Conservation (phyloP, 2,797 vertebrate species). For the Channa striata region DNA sequence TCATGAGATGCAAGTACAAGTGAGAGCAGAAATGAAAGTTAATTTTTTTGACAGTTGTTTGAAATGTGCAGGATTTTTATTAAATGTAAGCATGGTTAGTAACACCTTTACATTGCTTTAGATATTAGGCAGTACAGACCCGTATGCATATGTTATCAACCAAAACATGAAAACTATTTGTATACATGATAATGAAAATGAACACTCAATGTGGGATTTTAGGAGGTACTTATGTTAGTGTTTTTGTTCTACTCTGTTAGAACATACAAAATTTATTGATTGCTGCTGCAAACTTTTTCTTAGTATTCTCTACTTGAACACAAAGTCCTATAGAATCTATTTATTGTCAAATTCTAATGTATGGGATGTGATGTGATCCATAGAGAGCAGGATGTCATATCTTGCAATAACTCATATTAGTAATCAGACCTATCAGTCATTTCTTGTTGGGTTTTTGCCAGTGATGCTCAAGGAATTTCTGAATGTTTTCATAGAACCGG, state of each 20-base stretch:
- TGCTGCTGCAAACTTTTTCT: not conserved
- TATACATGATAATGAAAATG: conserved; percentile 1
- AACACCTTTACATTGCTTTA: conserved; percentile 11
- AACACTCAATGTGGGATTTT: conserved; percentile 1
- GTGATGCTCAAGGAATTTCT: not conserved
- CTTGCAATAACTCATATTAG: not conserved
- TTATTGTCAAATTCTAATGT: no score
- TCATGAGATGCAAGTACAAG: no score
- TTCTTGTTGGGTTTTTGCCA: not conserved
- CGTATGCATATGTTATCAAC: not conserved
- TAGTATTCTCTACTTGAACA: not conserved
- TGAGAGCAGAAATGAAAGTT: no score
- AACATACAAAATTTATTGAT: not conserved
- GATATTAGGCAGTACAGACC: not conserved
- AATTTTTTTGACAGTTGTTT: conserved; percentile 6
- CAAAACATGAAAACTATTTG: not conserved
- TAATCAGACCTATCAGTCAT: not conserved
- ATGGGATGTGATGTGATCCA: not conserved
- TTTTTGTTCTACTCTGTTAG: not conserved
- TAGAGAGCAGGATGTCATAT: not conserved
- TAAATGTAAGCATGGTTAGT: conserved; percentile 16
- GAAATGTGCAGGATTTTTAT: conserved; percentile 7
- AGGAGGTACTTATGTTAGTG: not conserved
- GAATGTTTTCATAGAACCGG: not conserved
- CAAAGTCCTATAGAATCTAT: not conserved